Percentiles rank a stretch among this genome's conserved stretches.
Evolutionary conservation across 2,797 vertebrate species (phyloP).

Genomic region (Eulemur rubriventer): DNA sequence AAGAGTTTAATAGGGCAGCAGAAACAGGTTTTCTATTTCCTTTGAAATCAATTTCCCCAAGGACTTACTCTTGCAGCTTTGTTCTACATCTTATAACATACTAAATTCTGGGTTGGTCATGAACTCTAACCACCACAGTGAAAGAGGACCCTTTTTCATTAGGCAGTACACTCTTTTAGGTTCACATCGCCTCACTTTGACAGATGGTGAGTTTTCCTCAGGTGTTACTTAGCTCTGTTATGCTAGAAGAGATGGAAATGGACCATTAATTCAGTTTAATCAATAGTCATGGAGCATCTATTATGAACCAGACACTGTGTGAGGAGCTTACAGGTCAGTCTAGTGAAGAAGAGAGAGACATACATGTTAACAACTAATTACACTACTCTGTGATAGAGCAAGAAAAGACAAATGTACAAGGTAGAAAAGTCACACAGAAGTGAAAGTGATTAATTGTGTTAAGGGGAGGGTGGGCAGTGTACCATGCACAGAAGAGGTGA

Average conservation of each 20-base stretch:
- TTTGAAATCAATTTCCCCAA: conserved; percentile 37
- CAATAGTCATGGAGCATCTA: background rate
- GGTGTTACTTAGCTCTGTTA: background rate
- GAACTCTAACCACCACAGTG: background rate
- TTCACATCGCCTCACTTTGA: background rate
- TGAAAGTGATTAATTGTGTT: background rate
- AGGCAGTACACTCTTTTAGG: background rate
- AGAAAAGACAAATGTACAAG: background rate
- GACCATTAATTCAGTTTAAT: background rate
- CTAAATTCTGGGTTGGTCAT: background rate
- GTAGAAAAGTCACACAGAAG: background rate
- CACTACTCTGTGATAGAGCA: background rate
- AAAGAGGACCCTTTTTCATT: background rate
- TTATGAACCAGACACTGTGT: background rate
- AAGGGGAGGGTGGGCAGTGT: background rate
- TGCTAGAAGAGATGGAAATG: background rate
- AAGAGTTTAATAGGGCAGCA: conserved; percentile 34
- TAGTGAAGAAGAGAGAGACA: background rate
- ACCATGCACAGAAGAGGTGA: background rate
- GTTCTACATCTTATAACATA: background rate
- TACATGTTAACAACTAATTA: background rate
- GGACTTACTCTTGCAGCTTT: background rate
- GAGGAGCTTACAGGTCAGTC: background rate
- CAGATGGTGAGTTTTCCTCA: background rate
- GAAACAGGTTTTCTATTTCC: conserved; percentile 42